Conservation (phyloP, 2,797 vertebrate species). For the Mormyrops boulengeri region DNA sequence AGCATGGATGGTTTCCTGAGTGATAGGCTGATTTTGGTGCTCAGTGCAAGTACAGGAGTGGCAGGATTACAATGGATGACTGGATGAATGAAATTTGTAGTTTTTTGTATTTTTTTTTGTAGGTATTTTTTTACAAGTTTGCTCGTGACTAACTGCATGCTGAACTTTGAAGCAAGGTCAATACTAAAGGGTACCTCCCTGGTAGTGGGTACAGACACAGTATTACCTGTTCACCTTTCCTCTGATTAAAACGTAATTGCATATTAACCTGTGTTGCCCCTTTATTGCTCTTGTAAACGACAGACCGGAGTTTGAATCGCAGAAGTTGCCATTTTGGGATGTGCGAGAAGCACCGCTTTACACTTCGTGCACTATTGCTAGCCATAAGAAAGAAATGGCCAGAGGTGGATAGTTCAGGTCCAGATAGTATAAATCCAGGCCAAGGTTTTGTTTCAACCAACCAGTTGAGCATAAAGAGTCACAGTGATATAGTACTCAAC, state of each 20-base stretch:
- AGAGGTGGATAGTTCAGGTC: not conserved
- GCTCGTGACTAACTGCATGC: not conserved
- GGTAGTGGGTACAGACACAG: not conserved
- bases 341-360: not conserved
- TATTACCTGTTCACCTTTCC: not conserved
- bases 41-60: not conserved
- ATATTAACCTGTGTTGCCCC: not conserved
- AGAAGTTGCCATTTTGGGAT: not conserved
- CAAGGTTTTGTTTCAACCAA: not conserved
- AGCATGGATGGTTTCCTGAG: not conserved
- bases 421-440: not conserved
- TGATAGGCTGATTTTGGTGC: not conserved
- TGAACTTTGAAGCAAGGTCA: not conserved
- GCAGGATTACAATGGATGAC: not conserved
- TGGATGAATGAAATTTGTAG: not conserved
- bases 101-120: not conserved
- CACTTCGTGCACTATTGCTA: not conserved
- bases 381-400: not conserved
- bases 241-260: not conserved
- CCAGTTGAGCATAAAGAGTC: not conserved
- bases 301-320: not conserved
- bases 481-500: not conserved
- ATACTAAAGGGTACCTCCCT: not conserved
- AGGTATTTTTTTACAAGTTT: not conserved
- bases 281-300: not conserved